These are phyloP conservation scores for Triplophysa siluroides DNA, from an alignment of 2,113 vertebrate genomes.

Conservation along the genomic window DNA sequence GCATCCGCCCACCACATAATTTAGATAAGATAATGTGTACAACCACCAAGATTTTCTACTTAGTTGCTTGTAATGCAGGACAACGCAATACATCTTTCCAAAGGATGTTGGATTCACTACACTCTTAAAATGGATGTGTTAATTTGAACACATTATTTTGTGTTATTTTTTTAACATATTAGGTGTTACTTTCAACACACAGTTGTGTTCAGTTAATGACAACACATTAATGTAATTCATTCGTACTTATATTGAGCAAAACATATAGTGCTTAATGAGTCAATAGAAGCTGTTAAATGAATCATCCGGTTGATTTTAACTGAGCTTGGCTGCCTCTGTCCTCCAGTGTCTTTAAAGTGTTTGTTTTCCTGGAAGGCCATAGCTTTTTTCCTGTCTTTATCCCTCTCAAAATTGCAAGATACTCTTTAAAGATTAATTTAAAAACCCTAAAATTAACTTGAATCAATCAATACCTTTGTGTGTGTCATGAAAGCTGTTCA, in stretches of 20 bases:
- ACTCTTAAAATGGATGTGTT: background rate
- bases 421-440: constrained; percentile 70
- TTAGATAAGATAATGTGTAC: no score
- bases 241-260: constrained; percentile 19
- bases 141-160: no score
- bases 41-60: no score
- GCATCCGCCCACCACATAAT: no score
- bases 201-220: background rate
- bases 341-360: constrained; percentile 70
- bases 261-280: constrained; percentile 64
- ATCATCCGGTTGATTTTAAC: constrained; percentile 75
- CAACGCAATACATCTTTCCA: background rate
- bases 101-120: background rate
- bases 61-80: no score
- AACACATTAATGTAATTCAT: background rate
- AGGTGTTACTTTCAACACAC: no score
- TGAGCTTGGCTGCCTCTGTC: constrained; percentile 72
- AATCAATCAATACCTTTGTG: constrained; percentile 78
- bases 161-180: no score
- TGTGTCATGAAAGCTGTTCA: constrained; percentile 68
- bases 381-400: constrained; percentile 59
- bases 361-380: constrained; percentile 72
- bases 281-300: constrained; percentile 74
- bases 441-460: constrained; percentile 69
- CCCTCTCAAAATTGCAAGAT: constrained; percentile 52